Percentiles rank a stretch among this genome's conserved stretches.
These are phyloP conservation scores for Spilarctia lutea DNA, from an alignment of 2,888 invertebrate species.

Conservation along the genomic window DNA sequence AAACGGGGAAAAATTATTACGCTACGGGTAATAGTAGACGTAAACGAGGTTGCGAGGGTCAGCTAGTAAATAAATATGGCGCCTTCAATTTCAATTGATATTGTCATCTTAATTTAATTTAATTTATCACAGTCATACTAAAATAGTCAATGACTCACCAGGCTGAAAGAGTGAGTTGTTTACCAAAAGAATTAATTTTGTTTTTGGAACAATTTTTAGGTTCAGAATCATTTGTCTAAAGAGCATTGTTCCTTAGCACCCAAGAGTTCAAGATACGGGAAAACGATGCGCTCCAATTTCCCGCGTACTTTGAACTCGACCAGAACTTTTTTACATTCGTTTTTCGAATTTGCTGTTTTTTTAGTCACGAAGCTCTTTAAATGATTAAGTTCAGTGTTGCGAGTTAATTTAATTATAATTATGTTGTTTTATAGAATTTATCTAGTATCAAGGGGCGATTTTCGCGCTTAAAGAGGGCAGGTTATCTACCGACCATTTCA, in stretches of 20 bases:
- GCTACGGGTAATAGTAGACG: too few species aligned
- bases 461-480: neutral
- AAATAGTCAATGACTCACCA: neutral
- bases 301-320: slow-evolving; percentile 45
- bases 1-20: too few species aligned
- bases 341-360: slow-evolving; percentile 16
- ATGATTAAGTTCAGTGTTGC: neutral
- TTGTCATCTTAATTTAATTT: neutral
- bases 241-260: slow-evolving; percentile 39
- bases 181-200: neutral
- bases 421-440: neutral
- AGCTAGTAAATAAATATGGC: neutral
- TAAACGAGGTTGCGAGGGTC: too few species aligned
- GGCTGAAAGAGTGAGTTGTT: neutral
- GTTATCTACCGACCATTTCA: neutral
- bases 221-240: slow-evolving; percentile 10
- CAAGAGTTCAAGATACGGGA: slow-evolving; percentile 49
- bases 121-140: neutral
- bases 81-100: neutral
- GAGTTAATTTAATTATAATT: neutral
- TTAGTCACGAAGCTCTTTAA: neutral
- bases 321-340: slow-evolving; percentile 20
- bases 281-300: slow-evolving; percentile 50
- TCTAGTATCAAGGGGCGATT: neutral
- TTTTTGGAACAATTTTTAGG: neutral